Base-by-base conservation (phyloP, 2,797 vertebrate species). In the Menidia menidia region DNA sequence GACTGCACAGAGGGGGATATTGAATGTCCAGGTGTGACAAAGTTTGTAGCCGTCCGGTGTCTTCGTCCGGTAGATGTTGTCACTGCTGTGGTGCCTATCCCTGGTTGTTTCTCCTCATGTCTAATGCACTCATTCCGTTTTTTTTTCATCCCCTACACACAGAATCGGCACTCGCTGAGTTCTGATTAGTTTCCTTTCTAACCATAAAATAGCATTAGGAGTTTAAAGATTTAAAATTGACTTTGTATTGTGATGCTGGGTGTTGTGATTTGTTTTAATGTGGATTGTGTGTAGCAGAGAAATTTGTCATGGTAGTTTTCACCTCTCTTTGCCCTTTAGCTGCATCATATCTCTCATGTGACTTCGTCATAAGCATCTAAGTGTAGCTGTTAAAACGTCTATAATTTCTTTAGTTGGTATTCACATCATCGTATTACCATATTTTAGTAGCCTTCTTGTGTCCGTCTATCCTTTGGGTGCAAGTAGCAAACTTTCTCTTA, bases 11-110 rank as follows among this genome's bases (percentile, higher is more conserved):
- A 93, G 11, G 89, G 84, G 30, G 91, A 93, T 81, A 83, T 91
- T 92, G 93, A 94, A 87, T 92, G 88, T 89, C 86, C 93, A 94
- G 93, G 93, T 94, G 90, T 92, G 92, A 69, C 63, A 44, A 51
- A 78, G 70, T 90, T 55, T 8, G n/a, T 13, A 43, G 35, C n/a
- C 14, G 58, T 69, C 16, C 25, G 16, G n/a, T 73, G 60, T 87
- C 71, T 31, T 42, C 84, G 71, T 63, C 55, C 62, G 54, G 75
- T 82, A 64, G 67, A 67, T 77, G 64, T 70, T 42, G 60, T 85
- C 60, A 57, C 64, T 87, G 75, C 77, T 43, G 19, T 87, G 31
- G 15, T 82, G 50, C 30, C 56, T 54, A 51, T 84, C 50, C 52
- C 71, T 80, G 65, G 35, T 19, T 69, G 45, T 39, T 76, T 35